A percentile compares a stretch with the other conserved stretches of the same genome.
phyloP scores from a whole-genome alignment of 2,797 vertebrate species.

The Bovichtus diacanthus region DNA sequence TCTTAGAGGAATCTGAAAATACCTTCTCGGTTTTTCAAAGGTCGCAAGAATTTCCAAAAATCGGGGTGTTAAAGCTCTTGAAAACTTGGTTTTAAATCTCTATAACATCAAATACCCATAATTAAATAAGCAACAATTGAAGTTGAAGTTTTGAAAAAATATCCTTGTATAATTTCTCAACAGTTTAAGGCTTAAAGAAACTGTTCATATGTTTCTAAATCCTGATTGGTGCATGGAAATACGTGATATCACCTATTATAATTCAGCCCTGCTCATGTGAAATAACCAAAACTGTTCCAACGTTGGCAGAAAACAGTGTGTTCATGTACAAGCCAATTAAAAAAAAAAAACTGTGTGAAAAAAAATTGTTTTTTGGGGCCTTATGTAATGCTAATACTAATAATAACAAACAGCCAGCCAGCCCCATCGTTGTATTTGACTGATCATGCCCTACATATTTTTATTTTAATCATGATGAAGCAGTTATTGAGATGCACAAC shows the following conservation, averaged over 20 bases:
- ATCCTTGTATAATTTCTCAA: not conserved
- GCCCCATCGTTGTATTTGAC: slow-evolving; percentile 20
- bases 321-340: not conserved
- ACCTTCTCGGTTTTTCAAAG: too few relatives aligned
- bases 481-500: slow-evolving; percentile 23
- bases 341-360: not conserved
- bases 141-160: not conserved
- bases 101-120: not conserved
- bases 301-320: slow-evolving; percentile 1
- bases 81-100: not conserved
- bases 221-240: slow-evolving; percentile 5
- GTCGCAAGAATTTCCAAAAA: not conserved
- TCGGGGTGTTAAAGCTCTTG: not conserved
- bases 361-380: not conserved
- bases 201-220: slow-evolving; percentile 10
- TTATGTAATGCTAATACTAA: not conserved
- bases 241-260: not conserved
- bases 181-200: not conserved
- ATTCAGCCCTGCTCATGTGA: not conserved
- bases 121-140: not conserved
- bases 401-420: slow-evolving; percentile 12
- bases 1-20: not conserved
- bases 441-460: slow-evolving; percentile 21
- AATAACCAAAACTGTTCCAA: not conserved
- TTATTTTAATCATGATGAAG: slow-evolving; percentile 40